Evolutionary conservation across 2,113 vertebrate genomes (phyloP).

Genomic region (Procavia capensis): DNA sequence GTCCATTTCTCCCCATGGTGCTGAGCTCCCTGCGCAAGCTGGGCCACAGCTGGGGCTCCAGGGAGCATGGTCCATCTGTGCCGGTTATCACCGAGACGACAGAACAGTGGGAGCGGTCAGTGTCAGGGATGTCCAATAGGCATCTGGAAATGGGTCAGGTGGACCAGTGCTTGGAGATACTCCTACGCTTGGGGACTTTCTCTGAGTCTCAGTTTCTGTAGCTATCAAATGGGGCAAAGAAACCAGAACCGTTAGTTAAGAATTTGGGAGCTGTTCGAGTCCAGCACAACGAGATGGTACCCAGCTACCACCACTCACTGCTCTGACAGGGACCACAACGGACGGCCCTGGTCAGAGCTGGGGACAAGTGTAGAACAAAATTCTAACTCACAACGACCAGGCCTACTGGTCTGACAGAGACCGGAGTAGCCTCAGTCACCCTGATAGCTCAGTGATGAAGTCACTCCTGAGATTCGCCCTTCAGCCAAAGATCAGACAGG

Average conservation of each 20-base stretch:
- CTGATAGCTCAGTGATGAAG: too few species aligned
- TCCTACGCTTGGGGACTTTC: fast-evolving
- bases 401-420: too few species aligned
- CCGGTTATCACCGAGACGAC: background rate
- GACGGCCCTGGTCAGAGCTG: too few species aligned
- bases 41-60: background rate
- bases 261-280: background rate
- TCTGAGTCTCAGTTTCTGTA: fast-evolving
- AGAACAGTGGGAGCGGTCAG: background rate
- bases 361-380: too few species aligned
- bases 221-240: background rate
- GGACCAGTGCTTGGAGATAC: fast-evolving
- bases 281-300: too few species aligned
- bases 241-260: background rate
- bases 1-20: background rate
- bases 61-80: background rate
- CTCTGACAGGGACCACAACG: too few species aligned
- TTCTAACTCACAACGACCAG: too few species aligned
- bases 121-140: background rate
- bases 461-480: too few species aligned
- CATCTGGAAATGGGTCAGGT: background rate
- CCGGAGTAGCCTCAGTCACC: too few species aligned
- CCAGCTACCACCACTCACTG: too few species aligned
- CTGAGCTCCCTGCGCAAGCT: background rate
- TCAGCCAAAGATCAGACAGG: too few species aligned